Percentiles rank a stretch among this genome's conserved stretches.
These are phyloP conservation scores for Chaenodraco wilsoni DNA, from an alignment of 2,797 vertebrate species.

Conservation along the genomic window DNA sequence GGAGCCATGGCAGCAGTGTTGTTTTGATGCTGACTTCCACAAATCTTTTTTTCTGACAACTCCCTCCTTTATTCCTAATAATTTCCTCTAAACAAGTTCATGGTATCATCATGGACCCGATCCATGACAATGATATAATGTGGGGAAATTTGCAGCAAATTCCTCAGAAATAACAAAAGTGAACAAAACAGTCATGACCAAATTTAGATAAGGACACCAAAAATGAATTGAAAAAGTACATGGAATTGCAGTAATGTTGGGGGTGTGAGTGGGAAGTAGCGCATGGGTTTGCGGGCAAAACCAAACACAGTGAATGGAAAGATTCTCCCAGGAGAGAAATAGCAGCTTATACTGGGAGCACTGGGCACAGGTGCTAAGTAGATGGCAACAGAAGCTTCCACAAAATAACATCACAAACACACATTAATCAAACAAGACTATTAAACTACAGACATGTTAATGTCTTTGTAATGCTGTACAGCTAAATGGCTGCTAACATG, in stretches of 20 bases:
- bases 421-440: too few species aligned
- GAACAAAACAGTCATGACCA: neutral
- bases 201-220: neutral
- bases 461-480: too few species aligned
- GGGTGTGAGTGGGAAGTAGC: neutral
- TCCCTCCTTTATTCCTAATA: conserved; percentile 27
- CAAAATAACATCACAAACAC: neutral
- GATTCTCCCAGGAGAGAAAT: neutral
- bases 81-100: conserved; percentile 21
- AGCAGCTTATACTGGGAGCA: conserved; percentile 3
- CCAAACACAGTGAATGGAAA: neutral
- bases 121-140: conserved; percentile 15
- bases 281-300: too few species aligned
- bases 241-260: neutral
- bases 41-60: conserved; percentile 19
- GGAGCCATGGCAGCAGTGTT: conserved; percentile 2
- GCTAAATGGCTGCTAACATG: too few species aligned
- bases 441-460: too few species aligned
- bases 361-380: neutral
- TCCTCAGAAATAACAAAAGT: neutral
- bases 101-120: neutral
- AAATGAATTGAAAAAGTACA: too few species aligned
- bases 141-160: conserved; percentile 5
- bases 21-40: conserved; percentile 18
- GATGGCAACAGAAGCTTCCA: too few species aligned